Base-by-base conservation (phyloP, 2,797 vertebrate genomes). In the Amphiprion clarkii region DNA sequence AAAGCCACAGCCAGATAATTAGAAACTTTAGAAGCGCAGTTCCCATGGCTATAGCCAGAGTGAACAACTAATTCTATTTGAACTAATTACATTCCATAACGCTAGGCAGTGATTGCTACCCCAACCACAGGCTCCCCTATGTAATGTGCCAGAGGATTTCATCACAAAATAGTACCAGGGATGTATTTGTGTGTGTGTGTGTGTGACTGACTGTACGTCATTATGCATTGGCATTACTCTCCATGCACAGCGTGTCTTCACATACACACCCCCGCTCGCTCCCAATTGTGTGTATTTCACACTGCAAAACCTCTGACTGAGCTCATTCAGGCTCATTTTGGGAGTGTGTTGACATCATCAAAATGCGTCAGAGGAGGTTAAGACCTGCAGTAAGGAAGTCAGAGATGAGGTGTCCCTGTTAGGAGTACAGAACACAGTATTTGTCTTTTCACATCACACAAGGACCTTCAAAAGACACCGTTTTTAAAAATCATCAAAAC, bases 41-140 rank as follows among this genome's bases (percentile, higher is more conserved):
- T 94, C 94, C 93, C 93, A 92, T 93, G 93, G 91, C 93, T 93
- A 90, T 88, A 92, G 91, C 91, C 84, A 88, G 91, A 90, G 85
- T 88, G 90, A 94, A 93, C 91, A 90, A 92, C 87, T 92, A 90
- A 95, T 95, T 92, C 90, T 93, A 93, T 93, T 94, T 93, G 89
- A 88, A 89, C 94, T 93, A 94, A 95, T 95, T 94, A 94, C 89
- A 86, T 92, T 94, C 88, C 88, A 78, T 88, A 83, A 89, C 81
- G 84, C 90, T 84, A 86, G 78, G 87, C 91, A 81, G 85, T 85
- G 89, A 91, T 87, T 87, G 87, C 86, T 84, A 84, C 81, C 81
- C 87, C 77, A 33, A 82, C 67, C 87, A 76, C 79, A 59, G 79
- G 51, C 82, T 89, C 88, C 84, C 84, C 82, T 73, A 88, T 89